Conservation (phyloP, 1,140 invertebrate species). For the Acyrthosiphon pisum region DNA sequence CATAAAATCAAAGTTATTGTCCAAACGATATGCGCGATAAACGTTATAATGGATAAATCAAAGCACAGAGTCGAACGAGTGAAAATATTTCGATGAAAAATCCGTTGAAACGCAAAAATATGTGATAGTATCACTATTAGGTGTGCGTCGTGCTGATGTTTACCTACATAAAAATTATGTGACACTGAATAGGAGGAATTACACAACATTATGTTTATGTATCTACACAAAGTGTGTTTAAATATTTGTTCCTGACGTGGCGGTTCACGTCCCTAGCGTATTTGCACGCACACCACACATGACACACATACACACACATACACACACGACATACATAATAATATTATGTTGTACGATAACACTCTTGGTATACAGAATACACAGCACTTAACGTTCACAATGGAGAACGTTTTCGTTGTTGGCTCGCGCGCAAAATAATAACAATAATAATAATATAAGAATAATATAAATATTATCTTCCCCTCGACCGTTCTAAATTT, state of each 20-base stretch:
- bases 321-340: not conserved
- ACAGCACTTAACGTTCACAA: conserved; percentile 8
- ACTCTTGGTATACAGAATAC: not conserved
- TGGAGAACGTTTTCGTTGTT: not conserved
- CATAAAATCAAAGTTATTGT: not conserved
- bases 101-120: too few relatives aligned
- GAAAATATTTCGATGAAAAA: not conserved
- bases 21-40: not conserved
- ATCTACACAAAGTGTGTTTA: not conserved
- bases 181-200: not conserved
- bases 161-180: not conserved
- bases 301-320: not conserved
- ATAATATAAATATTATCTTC: not conserved
- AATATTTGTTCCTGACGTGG: not conserved
- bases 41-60: not conserved
- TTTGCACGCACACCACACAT: not conserved
- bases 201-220: not conserved
- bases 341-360: not conserved
- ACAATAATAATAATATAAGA: not conserved
- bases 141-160: not conserved
- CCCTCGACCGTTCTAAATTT: not conserved
- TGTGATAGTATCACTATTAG: not conserved
- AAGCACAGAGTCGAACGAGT: too few relatives aligned
- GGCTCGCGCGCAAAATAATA: conserved; percentile 11
- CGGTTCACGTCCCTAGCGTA: not conserved